These are phyloP conservation scores for Apodemia zela DNA, from an alignment of 2,888 invertebrate species.

Conservation along the genomic window DNA sequence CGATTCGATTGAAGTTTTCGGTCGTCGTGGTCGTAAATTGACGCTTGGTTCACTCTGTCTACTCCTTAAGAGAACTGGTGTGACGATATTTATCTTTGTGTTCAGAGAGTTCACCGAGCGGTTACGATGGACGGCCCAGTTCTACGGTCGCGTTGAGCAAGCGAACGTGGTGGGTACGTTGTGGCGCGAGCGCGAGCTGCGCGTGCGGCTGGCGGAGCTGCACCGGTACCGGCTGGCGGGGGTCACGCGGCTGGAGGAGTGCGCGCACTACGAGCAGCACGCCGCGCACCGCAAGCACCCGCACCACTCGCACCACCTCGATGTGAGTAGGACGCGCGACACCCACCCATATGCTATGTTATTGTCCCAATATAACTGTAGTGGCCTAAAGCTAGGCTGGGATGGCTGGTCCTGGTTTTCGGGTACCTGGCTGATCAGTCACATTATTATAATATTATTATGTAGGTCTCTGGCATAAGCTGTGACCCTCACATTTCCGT, in stretches of 20 bases:
- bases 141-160: slow-evolving; percentile 92
- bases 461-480: too few species aligned
- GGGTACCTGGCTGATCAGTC: too few species aligned
- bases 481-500: too few species aligned
- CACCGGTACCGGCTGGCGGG: slow-evolving; percentile 92
- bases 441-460: too few species aligned
- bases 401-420: too few species aligned
- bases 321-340: slow-evolving; percentile 77
- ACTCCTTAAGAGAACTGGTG: too few species aligned
- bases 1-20: too few species aligned
- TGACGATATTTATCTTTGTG: slow-evolving; percentile 1
- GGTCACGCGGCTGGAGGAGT: slow-evolving; percentile 90
- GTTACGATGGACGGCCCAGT: slow-evolving; percentile 92
- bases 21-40: too few species aligned
- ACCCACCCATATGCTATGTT: slow-evolving; percentile 18
- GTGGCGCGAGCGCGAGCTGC: slow-evolving; percentile 91
- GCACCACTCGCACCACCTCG: slow-evolving; percentile 70
- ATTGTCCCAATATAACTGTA: too few species aligned
- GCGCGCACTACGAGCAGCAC: slow-evolving; percentile 92
- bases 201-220: slow-evolving; percentile 90
- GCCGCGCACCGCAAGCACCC: slow-evolving; percentile 82
- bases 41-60: too few species aligned
- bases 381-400: too few species aligned
- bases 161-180: slow-evolving; percentile 88
- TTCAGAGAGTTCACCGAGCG: slow-evolving; percentile 89